A percentile compares a stretch with the other conserved stretches of the same genome.
Conservation (phyloP, 2,113 vertebrate genomes). For the Ptilonorhynchus violaceus region DNA sequence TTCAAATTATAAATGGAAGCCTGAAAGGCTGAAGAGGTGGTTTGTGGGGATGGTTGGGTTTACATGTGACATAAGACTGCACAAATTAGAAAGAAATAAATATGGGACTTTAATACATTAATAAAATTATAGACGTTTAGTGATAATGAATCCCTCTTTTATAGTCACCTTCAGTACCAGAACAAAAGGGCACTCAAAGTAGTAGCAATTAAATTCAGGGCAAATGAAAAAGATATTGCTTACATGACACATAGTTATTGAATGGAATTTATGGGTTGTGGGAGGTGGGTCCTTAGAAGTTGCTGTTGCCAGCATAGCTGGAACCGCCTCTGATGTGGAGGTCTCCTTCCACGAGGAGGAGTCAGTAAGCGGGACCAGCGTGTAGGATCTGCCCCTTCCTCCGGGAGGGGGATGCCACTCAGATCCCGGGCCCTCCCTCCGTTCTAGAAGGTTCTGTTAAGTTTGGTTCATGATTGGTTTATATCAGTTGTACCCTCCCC, state of each 20-base stretch:
- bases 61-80: background rate
- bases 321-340: no score
- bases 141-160: background rate
- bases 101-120: background rate
- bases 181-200: background rate
- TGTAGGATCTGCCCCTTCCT: no score
- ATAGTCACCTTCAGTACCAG: background rate
- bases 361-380: no score
- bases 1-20: background rate
- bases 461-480: no score
- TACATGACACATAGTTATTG: background rate
- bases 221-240: conserved; percentile 7
- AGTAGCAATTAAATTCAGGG: background rate
- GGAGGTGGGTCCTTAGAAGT: no score
- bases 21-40: background rate
- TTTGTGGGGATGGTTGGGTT: background rate
- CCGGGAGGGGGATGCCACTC: no score
- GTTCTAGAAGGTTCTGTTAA: no score
- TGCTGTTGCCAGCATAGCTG: no score
- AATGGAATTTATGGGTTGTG: background rate
- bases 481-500: no score
- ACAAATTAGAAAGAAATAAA: background rate
- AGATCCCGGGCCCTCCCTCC: no score
- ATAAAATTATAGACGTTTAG: background rate
- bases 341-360: no score